phyloP scores from a whole-genome alignment of 2,888 invertebrate species.

The Cepaea hortensis region DNA sequence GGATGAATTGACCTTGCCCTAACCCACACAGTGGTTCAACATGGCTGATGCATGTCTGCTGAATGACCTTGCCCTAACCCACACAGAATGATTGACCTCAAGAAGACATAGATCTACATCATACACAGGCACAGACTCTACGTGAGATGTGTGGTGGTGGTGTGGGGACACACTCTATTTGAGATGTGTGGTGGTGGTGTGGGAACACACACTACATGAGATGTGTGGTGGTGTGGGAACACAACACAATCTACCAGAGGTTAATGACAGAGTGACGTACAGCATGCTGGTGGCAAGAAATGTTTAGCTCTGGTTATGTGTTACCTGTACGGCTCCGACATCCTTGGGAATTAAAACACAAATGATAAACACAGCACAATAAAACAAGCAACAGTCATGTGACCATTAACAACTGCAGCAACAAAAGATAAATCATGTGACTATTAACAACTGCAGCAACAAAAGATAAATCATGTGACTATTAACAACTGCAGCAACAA shows the following conservation, averaged over 20 bases:
- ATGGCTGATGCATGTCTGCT: neutral
- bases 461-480: neutral
- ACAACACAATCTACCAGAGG: neutral
- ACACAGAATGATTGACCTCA: neutral
- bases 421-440: neutral
- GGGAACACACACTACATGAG: too few relatives aligned
- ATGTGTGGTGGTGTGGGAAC: too few relatives aligned
- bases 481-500: constrained; percentile 4
- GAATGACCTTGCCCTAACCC: neutral
- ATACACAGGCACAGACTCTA: too few relatives aligned
- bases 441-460: constrained; percentile 3
- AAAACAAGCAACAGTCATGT: constrained; percentile 5
- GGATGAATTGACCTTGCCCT: too few relatives aligned
- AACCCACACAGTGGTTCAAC: too few relatives aligned
- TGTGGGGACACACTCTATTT: too few relatives aligned
- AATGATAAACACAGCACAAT: constrained; percentile 21
- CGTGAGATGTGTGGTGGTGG: too few relatives aligned
- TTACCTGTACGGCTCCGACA: constrained; percentile 39
- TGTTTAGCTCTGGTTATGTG: neutral
- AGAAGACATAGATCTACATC: too few relatives aligned
- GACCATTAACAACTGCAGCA: neutral
- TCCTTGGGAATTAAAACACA: constrained; percentile 39
- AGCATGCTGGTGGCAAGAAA: constrained; percentile 15
- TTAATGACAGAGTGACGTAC: neutral
- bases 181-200: too few relatives aligned